These are phyloP conservation scores for Syngnathus typhle DNA, from an alignment of 2,113 vertebrate genomes.

Conservation along the genomic window DNA sequence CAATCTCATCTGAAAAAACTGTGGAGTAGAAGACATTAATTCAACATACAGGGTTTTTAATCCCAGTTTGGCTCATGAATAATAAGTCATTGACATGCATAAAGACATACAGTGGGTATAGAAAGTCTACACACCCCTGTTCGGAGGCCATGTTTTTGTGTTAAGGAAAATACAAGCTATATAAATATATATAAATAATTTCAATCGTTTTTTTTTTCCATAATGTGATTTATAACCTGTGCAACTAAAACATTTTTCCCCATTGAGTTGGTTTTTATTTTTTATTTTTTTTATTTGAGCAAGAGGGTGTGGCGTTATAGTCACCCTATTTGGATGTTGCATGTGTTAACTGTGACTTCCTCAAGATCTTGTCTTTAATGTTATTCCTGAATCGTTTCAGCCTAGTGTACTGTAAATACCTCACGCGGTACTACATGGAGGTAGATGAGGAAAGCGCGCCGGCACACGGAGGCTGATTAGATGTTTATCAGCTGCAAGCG, in stretches of 20 bases:
- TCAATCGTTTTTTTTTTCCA: too few species aligned
- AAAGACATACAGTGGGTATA: neutral
- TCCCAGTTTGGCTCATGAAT: neutral
- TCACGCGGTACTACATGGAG: conserved; percentile 5
- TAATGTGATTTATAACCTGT: too few species aligned
- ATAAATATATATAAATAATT: neutral
- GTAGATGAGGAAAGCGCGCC: conserved; percentile 37
- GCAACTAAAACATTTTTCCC: too few species aligned
- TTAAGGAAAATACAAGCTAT: neutral
- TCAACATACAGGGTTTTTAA: neutral
- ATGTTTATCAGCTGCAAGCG: conserved; percentile 57
- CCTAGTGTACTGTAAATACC: neutral
- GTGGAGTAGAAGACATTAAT: conserved; percentile 1
- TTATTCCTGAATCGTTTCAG: conserved; percentile 15
- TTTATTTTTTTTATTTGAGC: neutral
- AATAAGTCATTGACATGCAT: neutral
- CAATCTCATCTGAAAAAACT: conserved; percentile 29
- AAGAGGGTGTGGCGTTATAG: neutral
- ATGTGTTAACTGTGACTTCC: neutral
- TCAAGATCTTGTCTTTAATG: neutral
- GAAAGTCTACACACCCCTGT: neutral
- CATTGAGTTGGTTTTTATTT: too few species aligned
- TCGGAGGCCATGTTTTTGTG: neutral
- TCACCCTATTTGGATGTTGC: neutral
- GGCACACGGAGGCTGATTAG: conserved; percentile 40